phyloP scores from a whole-genome alignment of 2,113 vertebrate genomes.

The Oceanites oceanicus region DNA sequence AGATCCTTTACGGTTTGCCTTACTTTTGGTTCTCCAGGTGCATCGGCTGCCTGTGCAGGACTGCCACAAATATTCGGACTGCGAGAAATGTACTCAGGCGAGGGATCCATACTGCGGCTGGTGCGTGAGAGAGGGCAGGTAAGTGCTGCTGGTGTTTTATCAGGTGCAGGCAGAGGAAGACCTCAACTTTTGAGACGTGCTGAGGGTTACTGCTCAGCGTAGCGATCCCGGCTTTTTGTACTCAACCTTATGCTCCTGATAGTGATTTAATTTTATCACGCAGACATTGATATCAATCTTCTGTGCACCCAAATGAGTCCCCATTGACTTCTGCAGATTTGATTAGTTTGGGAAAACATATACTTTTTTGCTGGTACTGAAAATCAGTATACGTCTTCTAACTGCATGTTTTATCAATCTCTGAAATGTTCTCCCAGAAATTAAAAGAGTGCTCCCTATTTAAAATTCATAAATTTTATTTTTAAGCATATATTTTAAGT shows the following conservation, averaged over 20 bases:
- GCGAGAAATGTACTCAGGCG: conserved; percentile 78
- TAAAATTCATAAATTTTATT: background rate
- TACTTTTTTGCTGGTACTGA: background rate
- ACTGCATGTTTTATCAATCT: background rate
- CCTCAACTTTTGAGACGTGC: rapidly evolving
- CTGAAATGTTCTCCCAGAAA: background rate
- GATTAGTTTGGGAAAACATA: background rate
- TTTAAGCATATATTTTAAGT: background rate
- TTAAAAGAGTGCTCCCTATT: background rate
- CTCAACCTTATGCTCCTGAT: background rate
- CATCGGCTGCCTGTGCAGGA: conserved; percentile 85
- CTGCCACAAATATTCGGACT: conserved; percentile 80
- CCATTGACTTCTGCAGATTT: background rate
- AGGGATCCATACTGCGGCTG: conserved; percentile 95
- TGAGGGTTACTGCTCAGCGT: rapidly evolving
- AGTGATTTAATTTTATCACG: background rate
- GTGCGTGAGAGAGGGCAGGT: conserved; percentile 90
- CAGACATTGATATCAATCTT: background rate
- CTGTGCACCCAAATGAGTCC: background rate
- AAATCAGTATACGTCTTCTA: background rate
- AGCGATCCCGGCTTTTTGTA: background rate
- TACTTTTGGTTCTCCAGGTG: conserved; percentile 54
- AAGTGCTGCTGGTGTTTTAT: background rate
- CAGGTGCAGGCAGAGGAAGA: background rate
- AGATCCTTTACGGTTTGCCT: background rate